A percentile compares a stretch with the other conserved stretches of the same genome.
Evolutionary conservation across 2,113 vertebrate genomes (phyloP).

Genomic region (Chaenocephalus aceratus): DNA sequence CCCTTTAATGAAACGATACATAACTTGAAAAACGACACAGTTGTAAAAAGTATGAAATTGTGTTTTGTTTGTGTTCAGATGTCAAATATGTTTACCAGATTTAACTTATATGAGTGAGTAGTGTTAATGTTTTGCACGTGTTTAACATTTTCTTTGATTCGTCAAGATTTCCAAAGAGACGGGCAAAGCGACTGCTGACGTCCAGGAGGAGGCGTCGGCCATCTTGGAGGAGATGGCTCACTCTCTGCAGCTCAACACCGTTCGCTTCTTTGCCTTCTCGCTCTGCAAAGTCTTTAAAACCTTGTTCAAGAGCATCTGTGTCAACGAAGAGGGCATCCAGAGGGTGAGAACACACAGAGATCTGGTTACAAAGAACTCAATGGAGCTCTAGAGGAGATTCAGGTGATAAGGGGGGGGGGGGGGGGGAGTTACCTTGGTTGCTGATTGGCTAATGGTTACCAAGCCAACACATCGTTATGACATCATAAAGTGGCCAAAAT

Average conservation of each 20-base stretch:
- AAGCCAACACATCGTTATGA: too few relatives aligned
- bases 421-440: too few relatives aligned
- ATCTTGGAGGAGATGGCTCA: conserved; percentile 98
- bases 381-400: too few relatives aligned
- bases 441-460: too few relatives aligned
- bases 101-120: too few relatives aligned
- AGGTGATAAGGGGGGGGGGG: too few relatives aligned
- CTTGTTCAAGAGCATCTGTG: conserved; percentile 91
- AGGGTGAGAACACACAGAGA: conserved; percentile 85
- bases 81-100: not conserved
- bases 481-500: too few relatives aligned
- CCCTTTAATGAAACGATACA: too few relatives aligned
- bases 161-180: conserved; percentile 88
- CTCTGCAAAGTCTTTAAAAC: conserved; percentile 95
- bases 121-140: too few relatives aligned
- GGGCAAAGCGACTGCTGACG: conserved; percentile 80
- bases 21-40: not conserved
- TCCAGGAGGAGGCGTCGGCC: conserved; percentile 88
- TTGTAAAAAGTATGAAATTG: too few relatives aligned
- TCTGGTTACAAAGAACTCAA: too few relatives aligned
- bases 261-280: conserved; percentile 93
- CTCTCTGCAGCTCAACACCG: conserved; percentile 87
- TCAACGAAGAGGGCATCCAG: conserved; percentile 97
- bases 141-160: not conserved
- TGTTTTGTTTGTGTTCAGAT: not conserved